Evolutionary conservation across 2,113 vertebrate genomes (phyloP).

Genomic region (Acrocephalus arundinaceus): DNA sequence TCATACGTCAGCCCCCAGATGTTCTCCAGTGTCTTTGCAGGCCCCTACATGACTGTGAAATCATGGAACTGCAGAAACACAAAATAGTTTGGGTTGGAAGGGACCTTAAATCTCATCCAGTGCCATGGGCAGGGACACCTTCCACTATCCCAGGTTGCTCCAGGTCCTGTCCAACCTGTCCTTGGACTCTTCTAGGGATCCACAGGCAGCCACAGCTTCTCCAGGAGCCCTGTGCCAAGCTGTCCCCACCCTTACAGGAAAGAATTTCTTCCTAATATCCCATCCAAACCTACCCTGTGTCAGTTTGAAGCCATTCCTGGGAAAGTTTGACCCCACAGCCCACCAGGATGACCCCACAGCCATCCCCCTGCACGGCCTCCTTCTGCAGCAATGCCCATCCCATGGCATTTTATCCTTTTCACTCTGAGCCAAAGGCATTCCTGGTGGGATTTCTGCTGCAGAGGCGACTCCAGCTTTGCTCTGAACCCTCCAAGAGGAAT

Average conservation of each 20-base stretch:
- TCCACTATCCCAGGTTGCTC: rapidly evolving
- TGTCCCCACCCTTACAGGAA: rapidly evolving
- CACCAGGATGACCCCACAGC: neutral
- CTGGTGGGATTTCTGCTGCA: neutral
- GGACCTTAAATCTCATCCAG: rapidly evolving
- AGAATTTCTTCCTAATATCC: neutral
- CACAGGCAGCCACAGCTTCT: neutral
- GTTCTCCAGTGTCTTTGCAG: neutral
- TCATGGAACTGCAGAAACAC: neutral
- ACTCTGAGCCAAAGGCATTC: neutral
- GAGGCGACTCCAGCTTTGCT: neutral
- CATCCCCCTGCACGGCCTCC: neutral
- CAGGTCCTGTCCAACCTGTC: rapidly evolving
- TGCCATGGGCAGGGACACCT: neutral
- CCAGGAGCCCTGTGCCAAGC: neutral
- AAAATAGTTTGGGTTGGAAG: neutral
- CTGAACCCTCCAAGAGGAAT: neutral
- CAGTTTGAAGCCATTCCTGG: neutral
- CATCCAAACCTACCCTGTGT: neutral
- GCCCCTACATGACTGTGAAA: rapidly evolving
- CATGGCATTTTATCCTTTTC: neutral
- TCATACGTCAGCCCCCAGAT: neutral
- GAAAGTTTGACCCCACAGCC: neutral
- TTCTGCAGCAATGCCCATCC: neutral
- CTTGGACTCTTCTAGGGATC: neutral